Evolutionary conservation across 2,113 vertebrate species (phyloP), one percentile per base, ranked within the genome.

Genomic region (Genyomyrus donnyi): DNA sequence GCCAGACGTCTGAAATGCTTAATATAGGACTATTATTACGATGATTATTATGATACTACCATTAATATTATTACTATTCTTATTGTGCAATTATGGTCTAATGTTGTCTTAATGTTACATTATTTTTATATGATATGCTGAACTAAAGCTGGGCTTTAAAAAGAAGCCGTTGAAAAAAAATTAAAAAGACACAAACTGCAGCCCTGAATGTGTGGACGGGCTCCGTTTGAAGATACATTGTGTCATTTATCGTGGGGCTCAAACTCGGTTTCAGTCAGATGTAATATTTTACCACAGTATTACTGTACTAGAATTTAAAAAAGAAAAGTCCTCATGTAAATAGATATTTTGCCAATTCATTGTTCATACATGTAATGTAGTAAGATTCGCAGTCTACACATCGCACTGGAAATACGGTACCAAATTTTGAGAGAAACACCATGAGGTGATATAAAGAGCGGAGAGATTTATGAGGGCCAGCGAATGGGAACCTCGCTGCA

Each of bases 341-440:
- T 98, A 99, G 94, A 98, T 98, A 98, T 96, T 98, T 98, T 98
- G 97, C 97, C 97, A 97, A 96, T 95, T 97, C 96, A 97, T 97
- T 98, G 98, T 98, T 97, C 97, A 98, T 98, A 96, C 90, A 96
- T 98, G 98, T 98, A 95, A 98, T 94, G 96, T 97, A 98, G 96
- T 95, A 96, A 95, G 94, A 93, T 91, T 93, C 93, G 96, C 93
- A 94, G 95, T 92, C 39, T 42, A 42, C 39, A 94, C 95, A 94
- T 94, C 93, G 95, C 96, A 96, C 95, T 97, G 95, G 95, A 96
- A 95, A 95, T 94, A 97, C 96, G 96, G 96, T 97, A 97, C 97
- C 97, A 96, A 96, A 96, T 96, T 91, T 87, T 52, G 85, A 87
- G 49, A 87, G 50, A 45, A 91, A 92, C 89, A 84, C 91, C 62